A percentile compares a stretch with the other conserved stretches of the same genome.
phyloP scores from a whole-genome alignment of 2,888 invertebrate species.

The Caenorhabditis sp. region DNA sequence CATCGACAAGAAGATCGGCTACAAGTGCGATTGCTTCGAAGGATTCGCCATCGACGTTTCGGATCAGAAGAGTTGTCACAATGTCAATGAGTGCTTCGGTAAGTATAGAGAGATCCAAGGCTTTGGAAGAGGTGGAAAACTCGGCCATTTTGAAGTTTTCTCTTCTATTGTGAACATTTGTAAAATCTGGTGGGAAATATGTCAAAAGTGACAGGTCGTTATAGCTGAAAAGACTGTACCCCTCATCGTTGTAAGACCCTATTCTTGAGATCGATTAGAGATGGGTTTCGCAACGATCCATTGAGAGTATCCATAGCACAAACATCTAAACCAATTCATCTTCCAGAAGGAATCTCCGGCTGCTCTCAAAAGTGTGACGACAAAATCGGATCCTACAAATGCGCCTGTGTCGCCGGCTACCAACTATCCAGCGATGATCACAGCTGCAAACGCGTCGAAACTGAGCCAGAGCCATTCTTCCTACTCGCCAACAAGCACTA shows the following conservation, averaged over 20 bases:
- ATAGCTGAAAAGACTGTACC: no score
- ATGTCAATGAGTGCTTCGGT: conserved; percentile 81
- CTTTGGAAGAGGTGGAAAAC: no score
- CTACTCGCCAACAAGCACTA: conserved; percentile 98
- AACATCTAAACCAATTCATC: no score
- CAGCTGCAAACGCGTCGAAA: conserved; percentile 93
- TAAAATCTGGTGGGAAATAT: no score
- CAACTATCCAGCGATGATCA: conserved; percentile 92
- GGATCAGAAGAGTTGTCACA: conserved; percentile 86
- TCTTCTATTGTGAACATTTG: no score
- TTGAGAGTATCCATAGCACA: no score
- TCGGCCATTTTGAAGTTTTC: no score
- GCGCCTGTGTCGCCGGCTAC: conserved; percentile 96
- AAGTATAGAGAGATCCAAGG: no score
- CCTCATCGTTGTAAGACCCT: no score
- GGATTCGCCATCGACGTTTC: conserved; percentile 88
- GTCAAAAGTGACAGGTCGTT: no score
- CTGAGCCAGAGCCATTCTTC: conserved; percentile 89
- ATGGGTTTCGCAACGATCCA: no score
- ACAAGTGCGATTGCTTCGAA: conserved; percentile 94
- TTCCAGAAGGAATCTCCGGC: conserved; percentile 88
- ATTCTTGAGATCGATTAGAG: no score
- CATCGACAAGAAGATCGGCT: conserved; percentile 93
- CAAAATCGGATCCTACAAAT: conserved; percentile 94
- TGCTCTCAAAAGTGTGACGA: conserved; percentile 97